phyloP scores from a whole-genome alignment of 2,113 vertebrate genomes.

The Oncorhynchus masou region DNA sequence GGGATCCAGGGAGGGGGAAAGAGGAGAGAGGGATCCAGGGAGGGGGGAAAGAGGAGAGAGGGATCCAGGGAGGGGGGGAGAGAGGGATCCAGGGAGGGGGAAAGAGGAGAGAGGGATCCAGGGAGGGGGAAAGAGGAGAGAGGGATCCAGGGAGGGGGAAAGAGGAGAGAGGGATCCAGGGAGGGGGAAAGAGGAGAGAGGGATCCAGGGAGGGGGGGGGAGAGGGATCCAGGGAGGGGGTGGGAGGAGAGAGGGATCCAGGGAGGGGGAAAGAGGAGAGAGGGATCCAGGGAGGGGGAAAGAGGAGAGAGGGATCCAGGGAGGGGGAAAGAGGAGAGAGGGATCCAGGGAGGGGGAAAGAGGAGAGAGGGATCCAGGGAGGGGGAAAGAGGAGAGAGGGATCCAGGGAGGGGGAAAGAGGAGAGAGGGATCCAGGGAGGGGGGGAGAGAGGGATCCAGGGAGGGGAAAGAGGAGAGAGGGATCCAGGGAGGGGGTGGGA shows the following conservation, averaged over 20 bases:
- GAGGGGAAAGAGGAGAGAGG: slow-evolving; percentile 25
- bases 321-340: slow-evolving; percentile 28
- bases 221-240: neutral
- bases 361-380: slow-evolving; percentile 21
- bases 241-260: slow-evolving; percentile 26
- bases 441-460: slow-evolving; percentile 28
- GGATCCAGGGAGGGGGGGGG: slow-evolving; percentile 17
- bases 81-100: neutral
- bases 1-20: neutral
- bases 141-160: neutral
- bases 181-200: slow-evolving; percentile 28
- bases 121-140: slow-evolving; percentile 17
- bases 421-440: slow-evolving; percentile 15
- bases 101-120: slow-evolving; percentile 26
- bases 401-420: neutral
- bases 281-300: neutral
- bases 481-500: too few relatives aligned
- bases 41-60: too few relatives aligned
- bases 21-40: slow-evolving; percentile 21
- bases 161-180: slow-evolving; percentile 22
- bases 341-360: too few relatives aligned
- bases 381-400: slow-evolving; percentile 28
- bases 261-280: slow-evolving; percentile 17
- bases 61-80: too few relatives aligned
- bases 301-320: slow-evolving; percentile 22